Evolutionary conservation across 2,888 invertebrate species (phyloP).

Genomic region (Nymphalis c-album): DNA sequence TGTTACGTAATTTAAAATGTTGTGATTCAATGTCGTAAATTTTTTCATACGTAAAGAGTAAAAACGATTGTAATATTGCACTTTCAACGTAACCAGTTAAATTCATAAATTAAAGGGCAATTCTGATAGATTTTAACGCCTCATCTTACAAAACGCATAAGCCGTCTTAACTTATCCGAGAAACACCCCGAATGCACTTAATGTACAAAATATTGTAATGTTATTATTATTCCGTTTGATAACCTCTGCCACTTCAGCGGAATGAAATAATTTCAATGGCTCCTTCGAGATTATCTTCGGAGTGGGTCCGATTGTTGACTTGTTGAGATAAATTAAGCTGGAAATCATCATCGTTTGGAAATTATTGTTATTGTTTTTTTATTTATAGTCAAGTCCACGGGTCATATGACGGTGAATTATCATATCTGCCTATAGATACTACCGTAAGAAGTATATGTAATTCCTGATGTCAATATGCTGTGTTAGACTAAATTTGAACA

Average conservation of each 20-base stretch:
- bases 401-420: not conserved
- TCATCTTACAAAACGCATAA: slow-evolving; percentile 60
- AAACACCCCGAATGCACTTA: slow-evolving; percentile 71
- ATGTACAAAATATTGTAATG: slow-evolving; percentile 78
- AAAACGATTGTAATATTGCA: too few species aligned
- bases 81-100: too few species aligned
- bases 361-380: not conserved
- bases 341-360: not conserved
- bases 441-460: too few species aligned
- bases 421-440: too few species aligned
- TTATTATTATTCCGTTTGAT: slow-evolving; percentile 73
- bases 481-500: too few species aligned
- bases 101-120: slow-evolving; percentile 9
- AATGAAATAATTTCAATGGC: slow-evolving; percentile 70
- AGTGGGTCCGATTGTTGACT: slow-evolving; percentile 22
- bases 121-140: slow-evolving; percentile 45
- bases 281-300: slow-evolving; percentile 53
- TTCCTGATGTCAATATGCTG: too few species aligned
- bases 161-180: slow-evolving; percentile 63
- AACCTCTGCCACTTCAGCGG: slow-evolving; percentile 47
- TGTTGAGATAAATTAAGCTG: slow-evolving; percentile 6
- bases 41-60: too few species aligned
- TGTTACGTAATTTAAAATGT: not conserved
- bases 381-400: not conserved
- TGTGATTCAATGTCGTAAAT: too few species aligned